Base-by-base conservation (phyloP, 2,797 vertebrate genomes). In the Taeniopygia guttata region DNA sequence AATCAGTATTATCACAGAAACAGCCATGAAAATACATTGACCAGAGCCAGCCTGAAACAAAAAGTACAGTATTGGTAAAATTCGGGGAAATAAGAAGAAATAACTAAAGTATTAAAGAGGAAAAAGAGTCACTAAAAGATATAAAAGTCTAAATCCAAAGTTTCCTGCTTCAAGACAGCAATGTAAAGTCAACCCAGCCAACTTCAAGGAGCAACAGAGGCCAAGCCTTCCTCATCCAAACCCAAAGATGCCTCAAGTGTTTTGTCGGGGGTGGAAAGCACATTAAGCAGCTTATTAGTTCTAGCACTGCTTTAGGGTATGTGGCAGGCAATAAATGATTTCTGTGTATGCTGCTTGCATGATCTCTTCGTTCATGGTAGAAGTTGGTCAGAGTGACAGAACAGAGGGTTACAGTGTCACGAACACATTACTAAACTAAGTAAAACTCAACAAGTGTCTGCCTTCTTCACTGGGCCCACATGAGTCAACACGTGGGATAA, bases 401-500 rank as follows among this genome's bases (percentile, higher is more conserved):
- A 22, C 7, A 55, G 30, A 73, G n/a, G 27, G 45, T 19, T 59
- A 46, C 32, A 8, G 17, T 73, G 26, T 36, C 22, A 48, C 2
- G 34, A 51, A 16, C 5, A 25, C 21, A 5, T 17, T 38, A 51
- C 40, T 25, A 16, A 23, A 64, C 34, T 60, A 16, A 18, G 59
- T 40, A 30, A 60, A 60, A 63, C 13, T 49, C 40, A 48, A 25
- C 19, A 63, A 87, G 26, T 1, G 20, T 34, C 7, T 20, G 32
- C 26, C 45, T 68, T 55, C 51, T 27, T 66, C 75, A 63, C 15
- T 1, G 0, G 11, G 10, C 43, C 27, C 80, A 66, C 7, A 17
- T 46, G 42, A 60, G 34, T 14, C 26, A 25, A 63, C 18, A 21
- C 0, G 0, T 5, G 27, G 46, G 42, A 62, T 40, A 81, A 75